Evolutionary conservation across 1,140 invertebrate species (phyloP).

Genomic region (Eriocheir sinensis): DNA sequence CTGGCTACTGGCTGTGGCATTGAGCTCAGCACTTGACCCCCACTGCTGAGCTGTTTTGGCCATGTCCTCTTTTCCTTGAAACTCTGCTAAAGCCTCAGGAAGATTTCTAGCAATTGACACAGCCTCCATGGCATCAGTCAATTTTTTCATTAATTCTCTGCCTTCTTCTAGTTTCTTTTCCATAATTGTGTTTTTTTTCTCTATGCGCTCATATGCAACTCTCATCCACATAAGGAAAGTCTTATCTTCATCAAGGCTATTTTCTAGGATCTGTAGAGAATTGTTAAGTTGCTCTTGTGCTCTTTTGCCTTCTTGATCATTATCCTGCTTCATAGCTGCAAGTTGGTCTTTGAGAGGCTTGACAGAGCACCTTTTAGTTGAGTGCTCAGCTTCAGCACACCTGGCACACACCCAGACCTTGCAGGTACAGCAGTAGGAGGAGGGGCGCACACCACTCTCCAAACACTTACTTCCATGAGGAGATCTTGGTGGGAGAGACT

Average conservation of each 20-base stretch:
- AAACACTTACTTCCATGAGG: background rate
- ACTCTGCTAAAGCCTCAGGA: background rate
- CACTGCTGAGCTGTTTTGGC: background rate
- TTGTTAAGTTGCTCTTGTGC: background rate
- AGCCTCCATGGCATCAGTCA: background rate
- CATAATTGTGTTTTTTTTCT: background rate
- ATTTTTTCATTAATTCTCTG: background rate
- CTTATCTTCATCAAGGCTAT: background rate
- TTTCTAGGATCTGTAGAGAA: background rate
- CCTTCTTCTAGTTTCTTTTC: background rate
- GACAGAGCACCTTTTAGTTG: background rate
- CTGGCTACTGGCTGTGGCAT: background rate
- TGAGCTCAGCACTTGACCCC: background rate
- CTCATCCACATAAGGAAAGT: background rate
- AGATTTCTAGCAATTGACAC: background rate
- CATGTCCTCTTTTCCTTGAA: background rate
- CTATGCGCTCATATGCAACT: background rate
- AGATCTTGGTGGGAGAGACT: background rate
- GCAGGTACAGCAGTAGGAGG: background rate
- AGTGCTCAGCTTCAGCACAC: background rate
- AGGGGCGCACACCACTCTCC: background rate
- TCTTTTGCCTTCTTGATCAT: background rate
- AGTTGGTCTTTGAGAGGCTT: background rate
- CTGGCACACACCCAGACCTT: background rate
- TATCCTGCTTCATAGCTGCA: background rate